A percentile compares a stretch with the other conserved stretches of the same genome.
These are phyloP conservation scores for Metopolophium dirhodum DNA, from an alignment of 1,140 invertebrate species.

Conservation along the genomic window DNA sequence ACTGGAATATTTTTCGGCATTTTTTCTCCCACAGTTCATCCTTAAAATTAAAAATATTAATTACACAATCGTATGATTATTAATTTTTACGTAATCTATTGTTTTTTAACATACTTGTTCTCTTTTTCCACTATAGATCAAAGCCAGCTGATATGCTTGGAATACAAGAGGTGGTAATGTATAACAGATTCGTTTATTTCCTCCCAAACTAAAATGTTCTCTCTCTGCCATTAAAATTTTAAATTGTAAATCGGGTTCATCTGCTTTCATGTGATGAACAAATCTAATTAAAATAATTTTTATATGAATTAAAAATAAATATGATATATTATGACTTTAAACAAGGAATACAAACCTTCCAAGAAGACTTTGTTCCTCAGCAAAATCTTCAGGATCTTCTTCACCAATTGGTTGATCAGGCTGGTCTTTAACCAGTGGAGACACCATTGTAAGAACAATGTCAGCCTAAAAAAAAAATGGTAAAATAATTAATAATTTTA, in stretches of 20 bases:
- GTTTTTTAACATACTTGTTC: constrained; percentile 69
- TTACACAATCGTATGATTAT: background rate
- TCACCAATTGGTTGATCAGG: constrained; percentile 74
- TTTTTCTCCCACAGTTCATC: constrained; percentile 99
- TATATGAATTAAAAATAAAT: constrained; percentile 29
- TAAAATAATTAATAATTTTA: constrained; percentile 26
- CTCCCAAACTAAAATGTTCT: constrained; percentile 88
- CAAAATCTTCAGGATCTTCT: constrained; percentile 92
- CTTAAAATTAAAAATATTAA: constrained; percentile 63
- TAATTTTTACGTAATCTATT: background rate
- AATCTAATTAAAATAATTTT: constrained; percentile 67
- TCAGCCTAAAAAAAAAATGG: constrained; percentile 69
- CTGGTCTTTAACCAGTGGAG: constrained; percentile 88
- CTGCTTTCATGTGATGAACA: constrained; percentile 88
- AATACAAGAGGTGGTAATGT: constrained; percentile 97
- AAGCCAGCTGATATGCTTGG: constrained; percentile 89
- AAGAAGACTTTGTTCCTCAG: constrained; percentile 93
- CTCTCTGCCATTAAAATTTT: constrained; percentile 85
- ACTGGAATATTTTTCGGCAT: constrained; percentile 97
- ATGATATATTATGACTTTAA: background rate
- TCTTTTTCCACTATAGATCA: constrained; percentile 78
- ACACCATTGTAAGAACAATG: constrained; percentile 78
- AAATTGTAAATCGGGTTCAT: constrained; percentile 91
- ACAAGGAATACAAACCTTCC: constrained; percentile 67
- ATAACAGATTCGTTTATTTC: constrained; percentile 84